Evolutionary conservation across 2,888 invertebrate genomes (phyloP), one percentile per base, ranked within the genome.

Genomic region (Micoletzkya japonica): DNA sequence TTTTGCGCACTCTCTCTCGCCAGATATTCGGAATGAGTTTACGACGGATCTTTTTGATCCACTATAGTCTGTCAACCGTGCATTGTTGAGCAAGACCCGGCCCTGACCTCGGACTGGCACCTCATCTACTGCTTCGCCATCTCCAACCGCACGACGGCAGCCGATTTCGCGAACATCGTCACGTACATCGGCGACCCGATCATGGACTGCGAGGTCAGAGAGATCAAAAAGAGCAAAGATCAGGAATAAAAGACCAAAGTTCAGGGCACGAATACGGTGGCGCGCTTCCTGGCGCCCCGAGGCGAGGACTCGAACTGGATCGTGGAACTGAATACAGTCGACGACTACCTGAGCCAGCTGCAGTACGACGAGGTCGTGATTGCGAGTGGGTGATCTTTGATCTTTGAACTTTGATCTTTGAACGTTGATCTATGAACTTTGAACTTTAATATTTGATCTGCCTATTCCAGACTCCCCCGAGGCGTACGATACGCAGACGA

Each of bases 111-210:
- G 24, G 71, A 74, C 54, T 79, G 76, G 76, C 76, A 77, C 37
- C 71, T 79, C 24, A 75, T 76, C 24, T 79, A 79, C 57, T 72
- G 77, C 2, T 77, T 79, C 49, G 77, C 77, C 20, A 69, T 79
- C 36, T 76, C 77, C 3, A 78, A 77, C 49, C 34, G 71, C 37
- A 79, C 79, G 26, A 74, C 74, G 3, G 57, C 58, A 14, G 61
- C 32, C 10, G 70, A 79, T 49, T 79, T 77, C 66, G 70, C 73
- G 36, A 69, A 69, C 28, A 70, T 76, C 0, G 70, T 77, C 54
- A 70, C 73, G 37, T 79, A 73, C 58, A 71, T 79, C 30, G 70
- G 73, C 20, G 70, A 73, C 30, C 79, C 79, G 2, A 54, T 79
- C 36, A 56, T 71, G 44, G 71, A 76, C 14, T 79, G 79, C 54